Evolutionary conservation across 2,888 invertebrate species (phyloP), one percentile per base, ranked within the genome.

Genomic region (Caenorhabditis wallacei): DNA sequence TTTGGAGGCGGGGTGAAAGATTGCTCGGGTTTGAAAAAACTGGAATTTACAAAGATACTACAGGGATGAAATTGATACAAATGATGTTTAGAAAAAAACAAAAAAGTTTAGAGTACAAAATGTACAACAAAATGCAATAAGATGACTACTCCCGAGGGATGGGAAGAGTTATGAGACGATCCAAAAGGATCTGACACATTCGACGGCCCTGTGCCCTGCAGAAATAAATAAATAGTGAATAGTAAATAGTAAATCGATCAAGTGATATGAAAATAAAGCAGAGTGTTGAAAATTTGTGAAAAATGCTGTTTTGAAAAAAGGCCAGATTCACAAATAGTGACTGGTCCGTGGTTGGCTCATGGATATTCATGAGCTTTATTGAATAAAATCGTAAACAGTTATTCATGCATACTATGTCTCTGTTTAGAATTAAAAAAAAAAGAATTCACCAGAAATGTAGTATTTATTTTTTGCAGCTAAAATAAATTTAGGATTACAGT

Each of bases 161-260:
- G 8, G 68, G 76, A 10, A 76, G 59, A 26, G 18, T 51, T 1
- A 37, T 37, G 8, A 76, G 40, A 11, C 68, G 59, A 22, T 76
- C 61, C 24, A 40, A 40, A 24, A 76, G 61, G 8, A 76, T 76
- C 53, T 76, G 68, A 43, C 68, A 56, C 30, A 69, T 59, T 5
- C 68, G 68, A 24, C 76, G 76, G 35, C 43, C n/a, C n/a, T n/a
- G n/a, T n/a, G n/a, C n/a, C n/a, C n/a, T n/a, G n/a, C n/a, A n/a
- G n/a, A n/a, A n/a, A n/a, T n/a, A n/a, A n/a, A n/a, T n/a, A n/a
- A n/a, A n/a, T n/a, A n/a, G n/a, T n/a, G n/a, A n/a, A n/a, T n/a
- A n/a, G n/a, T n/a, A n/a, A n/a, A n/a, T n/a, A n/a, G n/a, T n/a
- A n/a, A n/a, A n/a, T n/a, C n/a, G n/a, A n/a, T n/a, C n/a, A n/a